Evolutionary conservation across 37 sponge, comb jelly and placozoan species (phyloP).

Genomic region (Amphimedon queenslandica): DNA sequence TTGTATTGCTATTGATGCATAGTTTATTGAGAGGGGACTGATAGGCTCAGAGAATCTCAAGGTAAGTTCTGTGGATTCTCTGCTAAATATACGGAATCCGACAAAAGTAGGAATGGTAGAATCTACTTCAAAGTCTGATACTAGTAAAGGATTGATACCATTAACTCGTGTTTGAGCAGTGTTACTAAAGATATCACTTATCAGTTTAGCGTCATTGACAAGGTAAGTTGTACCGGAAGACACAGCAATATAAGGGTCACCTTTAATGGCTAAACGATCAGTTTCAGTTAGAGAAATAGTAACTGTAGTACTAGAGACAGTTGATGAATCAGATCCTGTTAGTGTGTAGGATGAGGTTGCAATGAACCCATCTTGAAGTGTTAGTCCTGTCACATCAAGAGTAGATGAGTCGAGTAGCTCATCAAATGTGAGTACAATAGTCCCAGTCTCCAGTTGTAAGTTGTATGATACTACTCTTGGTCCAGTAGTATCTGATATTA

Average conservation of each 20-base stretch:
- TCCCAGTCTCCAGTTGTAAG: constrained; percentile 61
- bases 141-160: constrained; percentile 65
- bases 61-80: constrained; percentile 37
- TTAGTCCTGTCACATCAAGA: constrained; percentile 34
- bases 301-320: constrained; percentile 30
- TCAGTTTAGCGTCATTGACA: constrained; percentile 48
- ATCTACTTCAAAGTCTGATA: constrained; percentile 56
- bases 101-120: constrained; percentile 56
- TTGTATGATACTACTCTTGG: constrained; percentile 65
- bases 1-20: constrained; percentile 62
- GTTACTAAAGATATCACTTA: constrained; percentile 58
- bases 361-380: constrained; percentile 50
- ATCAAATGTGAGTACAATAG: constrained; percentile 62
- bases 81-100: constrained; percentile 48
- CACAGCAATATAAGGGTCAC: constrained; percentile 59
- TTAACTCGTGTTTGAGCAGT: constrained; percentile 40
- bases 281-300: constrained; percentile 12
- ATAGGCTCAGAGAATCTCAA: constrained; percentile 83
- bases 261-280: constrained; percentile 60
- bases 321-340: constrained; percentile 43
- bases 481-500: constrained; percentile 64
- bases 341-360: constrained; percentile 49
- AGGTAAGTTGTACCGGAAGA: constrained; percentile 53
- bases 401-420: constrained; percentile 36
- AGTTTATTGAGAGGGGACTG: constrained; percentile 52